Evolutionary conservation across 2,797 vertebrate species (phyloP), one percentile per base, ranked within the genome.

Genomic region (Pseudomugil tenellus): DNA sequence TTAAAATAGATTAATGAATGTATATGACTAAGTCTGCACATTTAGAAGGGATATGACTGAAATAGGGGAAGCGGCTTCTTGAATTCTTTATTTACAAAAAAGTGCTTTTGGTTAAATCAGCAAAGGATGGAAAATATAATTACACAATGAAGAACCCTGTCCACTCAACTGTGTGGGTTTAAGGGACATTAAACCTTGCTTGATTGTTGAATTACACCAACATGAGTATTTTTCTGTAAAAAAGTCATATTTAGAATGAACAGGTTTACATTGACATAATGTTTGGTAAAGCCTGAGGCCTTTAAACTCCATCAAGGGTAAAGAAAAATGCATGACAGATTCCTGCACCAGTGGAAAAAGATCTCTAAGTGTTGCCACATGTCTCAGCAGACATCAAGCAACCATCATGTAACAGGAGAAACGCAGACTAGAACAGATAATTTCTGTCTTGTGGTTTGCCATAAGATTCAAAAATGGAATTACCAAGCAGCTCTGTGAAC

Each of bases 311-410:
- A 65, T 67, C 57, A 77, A 88, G 65, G 84, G 72, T 77, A 84
- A 86, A 79, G 6, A 60, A 80, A 87, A 83, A 74, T 60, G 58
- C 72, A 88, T 73, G 77, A 86, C 75, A 84, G 72, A 87, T 83
- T 87, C 84, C 78, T 74, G 62, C 81, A 85, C 79, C 73, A 74
- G 79, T 85, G 89, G 83, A 90, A 91, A 87, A 84, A 83, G 63
- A 82, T 84, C 80, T 81, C 31, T 82, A 93, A 93, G 81, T 63
- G 70, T 83, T 93, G 82, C 93, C 92, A 93, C 84, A 92, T 93
- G 92, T 90, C 80, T 63, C 66, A 85, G 84, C 79, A 87, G 76
- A 90, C 84, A 66, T 88, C 63, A 67, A 81, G 68, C 56, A 81
- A 70, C 71, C 79, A 70, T 85, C 68, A 58, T 84, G 80, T 90